phyloP scores from a whole-genome alignment of 2,888 invertebrate genomes.

The Resseliella maxima region DNA sequence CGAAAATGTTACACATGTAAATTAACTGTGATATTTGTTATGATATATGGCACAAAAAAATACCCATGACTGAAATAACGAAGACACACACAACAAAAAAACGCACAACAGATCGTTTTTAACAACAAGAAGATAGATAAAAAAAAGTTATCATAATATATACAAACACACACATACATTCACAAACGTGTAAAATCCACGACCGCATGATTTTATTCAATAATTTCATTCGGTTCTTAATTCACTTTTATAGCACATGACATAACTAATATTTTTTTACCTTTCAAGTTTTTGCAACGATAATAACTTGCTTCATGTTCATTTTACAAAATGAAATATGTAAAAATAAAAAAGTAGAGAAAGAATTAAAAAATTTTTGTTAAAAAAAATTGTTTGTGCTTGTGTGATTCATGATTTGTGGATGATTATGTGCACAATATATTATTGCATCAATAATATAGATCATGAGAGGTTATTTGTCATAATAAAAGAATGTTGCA shows the following conservation, averaged over 20 bases:
- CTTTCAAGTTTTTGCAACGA: background rate
- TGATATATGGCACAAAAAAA: background rate
- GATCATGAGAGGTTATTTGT: too few species aligned
- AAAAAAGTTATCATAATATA: too few species aligned
- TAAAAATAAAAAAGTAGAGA: too few species aligned
- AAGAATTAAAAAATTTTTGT: too few species aligned
- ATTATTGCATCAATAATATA: too few species aligned
- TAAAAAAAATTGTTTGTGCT: too few species aligned
- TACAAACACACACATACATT: too few species aligned
- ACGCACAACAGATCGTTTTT: too few species aligned
- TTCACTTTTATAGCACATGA: background rate
- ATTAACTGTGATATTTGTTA: conserved; percentile 3
- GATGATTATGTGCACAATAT: too few species aligned
- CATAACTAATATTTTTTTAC: background rate
- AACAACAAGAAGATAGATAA: too few species aligned
- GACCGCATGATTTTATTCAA: background rate
- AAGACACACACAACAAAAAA: background rate
- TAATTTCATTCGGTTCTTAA: background rate
- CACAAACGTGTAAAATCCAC: background rate
- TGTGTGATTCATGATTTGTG: too few species aligned
- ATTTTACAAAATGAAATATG: background rate
- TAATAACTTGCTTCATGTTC: background rate
- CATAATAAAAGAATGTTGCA: too few species aligned
- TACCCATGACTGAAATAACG: background rate
- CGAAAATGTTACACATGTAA: conserved; percentile 9